Evolutionary conservation across 2,113 vertebrate genomes (phyloP).

Genomic region (Poeciliopsis prolifica): DNA sequence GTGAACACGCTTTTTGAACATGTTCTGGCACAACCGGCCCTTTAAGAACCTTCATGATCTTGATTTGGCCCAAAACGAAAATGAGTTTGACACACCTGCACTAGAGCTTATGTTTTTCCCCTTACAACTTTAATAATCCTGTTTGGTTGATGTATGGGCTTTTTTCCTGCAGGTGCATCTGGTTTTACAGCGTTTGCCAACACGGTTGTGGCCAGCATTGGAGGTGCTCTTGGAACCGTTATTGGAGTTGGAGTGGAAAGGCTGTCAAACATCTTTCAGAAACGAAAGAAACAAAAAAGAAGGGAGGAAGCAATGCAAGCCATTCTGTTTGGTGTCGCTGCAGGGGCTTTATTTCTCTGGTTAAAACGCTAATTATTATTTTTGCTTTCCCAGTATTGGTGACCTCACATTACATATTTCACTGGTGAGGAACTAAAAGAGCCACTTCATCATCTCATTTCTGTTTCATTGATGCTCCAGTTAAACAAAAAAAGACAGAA

Average conservation of each 20-base stretch:
- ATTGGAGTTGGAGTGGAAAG: constrained; percentile 12
- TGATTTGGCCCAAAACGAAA: no score
- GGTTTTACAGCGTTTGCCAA: not conserved
- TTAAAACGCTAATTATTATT: no score
- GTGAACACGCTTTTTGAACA: no score
- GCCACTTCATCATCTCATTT: no score
- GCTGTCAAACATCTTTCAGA: not conserved
- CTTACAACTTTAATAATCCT: not conserved
- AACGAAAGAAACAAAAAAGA: not conserved
- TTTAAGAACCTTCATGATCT: no score
- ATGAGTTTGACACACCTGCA: no score
- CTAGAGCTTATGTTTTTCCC: not conserved
- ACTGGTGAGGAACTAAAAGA: no score
- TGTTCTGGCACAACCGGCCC: no score
- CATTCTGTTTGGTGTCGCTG: not conserved
- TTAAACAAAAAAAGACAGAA: no score
- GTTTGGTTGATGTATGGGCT: not conserved
- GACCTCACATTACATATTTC: no score
- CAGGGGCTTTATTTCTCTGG: not conserved
- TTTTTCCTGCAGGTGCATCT: constrained; percentile 26
- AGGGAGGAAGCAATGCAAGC: not conserved
- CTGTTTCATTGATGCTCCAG: no score
- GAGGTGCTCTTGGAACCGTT: constrained; percentile 17
- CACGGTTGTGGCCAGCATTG: constrained; percentile 19
- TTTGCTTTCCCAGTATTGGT: no score